Conservation (phyloP, 2,113 vertebrate species). For the Empidonax alnorum region DNA sequence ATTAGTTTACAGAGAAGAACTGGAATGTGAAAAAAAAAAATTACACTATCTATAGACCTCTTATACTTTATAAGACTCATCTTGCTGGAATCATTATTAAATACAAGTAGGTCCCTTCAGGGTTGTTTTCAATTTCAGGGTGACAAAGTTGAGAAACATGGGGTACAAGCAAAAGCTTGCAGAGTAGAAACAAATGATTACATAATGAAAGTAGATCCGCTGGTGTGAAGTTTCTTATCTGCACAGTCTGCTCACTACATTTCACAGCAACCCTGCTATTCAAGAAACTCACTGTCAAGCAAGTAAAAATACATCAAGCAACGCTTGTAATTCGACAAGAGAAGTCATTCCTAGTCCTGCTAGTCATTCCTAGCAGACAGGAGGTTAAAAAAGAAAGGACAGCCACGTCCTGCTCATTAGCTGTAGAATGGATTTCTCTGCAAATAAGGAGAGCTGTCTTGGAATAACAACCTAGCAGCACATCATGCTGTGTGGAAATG, state of each 20-base stretch:
- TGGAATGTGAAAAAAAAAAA: neutral
- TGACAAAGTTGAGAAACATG: constrained; percentile 9
- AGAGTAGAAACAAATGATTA: neutral
- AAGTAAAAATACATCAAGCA: neutral
- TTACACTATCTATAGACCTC: neutral
- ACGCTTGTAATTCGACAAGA: neutral
- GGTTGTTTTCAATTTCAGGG: constrained; percentile 18
- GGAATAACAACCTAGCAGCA: neutral
- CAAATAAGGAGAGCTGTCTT: neutral
- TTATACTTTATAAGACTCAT: neutral
- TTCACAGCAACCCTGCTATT: neutral
- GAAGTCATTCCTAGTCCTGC: neutral
- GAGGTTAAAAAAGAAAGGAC: neutral
- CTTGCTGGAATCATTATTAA: neutral
- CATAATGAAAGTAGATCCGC: neutral
- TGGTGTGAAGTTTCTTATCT: neutral
- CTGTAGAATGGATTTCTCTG: neutral
- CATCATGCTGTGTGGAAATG: neutral
- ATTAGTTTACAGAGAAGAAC: constrained; percentile 32
- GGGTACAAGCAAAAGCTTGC: neutral
- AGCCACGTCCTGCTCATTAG: neutral
- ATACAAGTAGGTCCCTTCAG: neutral
- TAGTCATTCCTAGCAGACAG: neutral
- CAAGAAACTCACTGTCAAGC: neutral
- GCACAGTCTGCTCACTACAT: neutral